Evolutionary conservation across 1,140 invertebrate genomes (phyloP).

Genomic region (Melanaphis sacchari): DNA sequence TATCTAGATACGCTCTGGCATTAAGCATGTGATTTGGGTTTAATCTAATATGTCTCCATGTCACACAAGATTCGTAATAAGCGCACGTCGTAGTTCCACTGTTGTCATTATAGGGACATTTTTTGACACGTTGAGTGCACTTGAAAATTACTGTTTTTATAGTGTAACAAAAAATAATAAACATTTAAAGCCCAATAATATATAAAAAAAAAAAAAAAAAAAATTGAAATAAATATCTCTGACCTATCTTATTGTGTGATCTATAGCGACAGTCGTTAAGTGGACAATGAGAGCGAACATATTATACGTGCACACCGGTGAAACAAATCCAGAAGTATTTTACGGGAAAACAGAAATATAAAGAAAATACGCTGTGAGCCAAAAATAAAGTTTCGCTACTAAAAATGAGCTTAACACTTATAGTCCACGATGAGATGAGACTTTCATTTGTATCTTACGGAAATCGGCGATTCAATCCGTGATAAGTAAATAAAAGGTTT

Average conservation of each 20-base stretch:
- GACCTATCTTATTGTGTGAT: background rate
- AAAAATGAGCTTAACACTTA: constrained; percentile 33
- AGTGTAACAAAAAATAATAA: background rate
- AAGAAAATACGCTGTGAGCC: background rate
- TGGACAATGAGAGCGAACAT: background rate
- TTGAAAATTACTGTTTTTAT: background rate
- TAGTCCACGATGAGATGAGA: background rate
- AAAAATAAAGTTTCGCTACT: background rate
- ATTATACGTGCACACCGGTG: background rate
- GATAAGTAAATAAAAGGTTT: constrained; percentile 41
- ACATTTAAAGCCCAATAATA: no score
- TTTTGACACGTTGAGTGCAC: background rate
- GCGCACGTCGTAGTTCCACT: background rate
- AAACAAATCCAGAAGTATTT: background rate
- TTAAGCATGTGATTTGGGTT: background rate
- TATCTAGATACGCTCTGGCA: background rate
- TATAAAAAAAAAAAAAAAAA: background rate
- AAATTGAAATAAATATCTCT: background rate
- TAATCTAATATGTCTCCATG: background rate
- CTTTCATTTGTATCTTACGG: constrained; percentile 26
- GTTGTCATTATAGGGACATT: background rate
- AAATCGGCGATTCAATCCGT: constrained; percentile 40
- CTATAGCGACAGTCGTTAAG: background rate
- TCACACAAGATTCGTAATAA: background rate
- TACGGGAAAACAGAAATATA: background rate